phyloP scores from a whole-genome alignment of 2,797 vertebrate species.

The Enteromius afrohamiltoni region DNA sequence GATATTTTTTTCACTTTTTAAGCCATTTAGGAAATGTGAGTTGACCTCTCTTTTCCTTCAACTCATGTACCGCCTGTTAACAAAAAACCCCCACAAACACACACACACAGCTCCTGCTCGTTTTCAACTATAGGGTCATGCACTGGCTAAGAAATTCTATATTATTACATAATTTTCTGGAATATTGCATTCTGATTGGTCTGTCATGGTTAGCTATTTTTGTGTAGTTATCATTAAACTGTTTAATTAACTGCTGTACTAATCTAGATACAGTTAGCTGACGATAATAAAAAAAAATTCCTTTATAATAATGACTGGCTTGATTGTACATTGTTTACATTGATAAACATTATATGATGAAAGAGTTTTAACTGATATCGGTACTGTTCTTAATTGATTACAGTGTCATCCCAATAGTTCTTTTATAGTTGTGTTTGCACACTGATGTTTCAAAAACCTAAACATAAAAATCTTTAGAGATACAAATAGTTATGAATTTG shows the following conservation, averaged over 20 bases:
- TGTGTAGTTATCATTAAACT: background rate
- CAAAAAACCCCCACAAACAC: constrained; percentile 20
- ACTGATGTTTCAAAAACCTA: background rate
- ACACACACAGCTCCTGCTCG: constrained; percentile 18
- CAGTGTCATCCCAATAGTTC: background rate
- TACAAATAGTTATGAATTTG: background rate
- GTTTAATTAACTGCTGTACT: background rate
- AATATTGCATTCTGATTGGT: background rate
- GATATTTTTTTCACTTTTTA: constrained; percentile 61
- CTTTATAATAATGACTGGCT: background rate
- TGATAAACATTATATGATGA: background rate
- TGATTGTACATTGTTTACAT: background rate
- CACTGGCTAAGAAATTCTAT: background rate
- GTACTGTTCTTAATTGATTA: background rate
- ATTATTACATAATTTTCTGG: background rate
- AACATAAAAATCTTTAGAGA: background rate
- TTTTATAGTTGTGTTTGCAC: background rate
- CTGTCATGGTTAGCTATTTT: background rate
- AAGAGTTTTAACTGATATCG: too few species aligned
- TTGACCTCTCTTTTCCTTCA: constrained; percentile 68
- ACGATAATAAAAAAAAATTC: background rate
- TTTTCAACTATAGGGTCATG: background rate
- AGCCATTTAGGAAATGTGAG: constrained; percentile 74
- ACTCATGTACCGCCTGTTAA: constrained; percentile 34
- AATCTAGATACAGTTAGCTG: background rate